Evolutionary conservation across 2,888 invertebrate species (phyloP).

Genomic region (Globia sparganii): DNA sequence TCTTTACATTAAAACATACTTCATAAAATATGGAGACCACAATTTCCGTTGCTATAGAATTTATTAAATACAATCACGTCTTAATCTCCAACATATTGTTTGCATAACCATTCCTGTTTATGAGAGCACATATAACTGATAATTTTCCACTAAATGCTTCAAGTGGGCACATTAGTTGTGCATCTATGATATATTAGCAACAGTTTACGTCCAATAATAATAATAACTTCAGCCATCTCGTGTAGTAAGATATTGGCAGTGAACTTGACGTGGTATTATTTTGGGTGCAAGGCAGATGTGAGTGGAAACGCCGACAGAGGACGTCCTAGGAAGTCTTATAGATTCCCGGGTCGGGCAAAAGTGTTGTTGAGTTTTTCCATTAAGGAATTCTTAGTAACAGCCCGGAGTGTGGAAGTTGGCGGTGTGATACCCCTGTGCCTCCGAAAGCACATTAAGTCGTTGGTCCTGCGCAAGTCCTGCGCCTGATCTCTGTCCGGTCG

Average conservation of each 20-base stretch:
- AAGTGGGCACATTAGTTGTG: slow-evolving; percentile 34
- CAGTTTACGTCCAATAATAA: slow-evolving; percentile 2
- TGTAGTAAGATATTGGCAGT: slow-evolving; percentile 15
- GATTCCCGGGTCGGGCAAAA: no score
- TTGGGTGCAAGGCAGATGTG: neutral
- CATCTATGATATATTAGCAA: slow-evolving; percentile 5
- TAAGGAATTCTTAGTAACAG: no score
- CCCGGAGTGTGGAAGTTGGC: no score
- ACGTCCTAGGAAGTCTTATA: neutral
- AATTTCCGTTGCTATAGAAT: neutral
- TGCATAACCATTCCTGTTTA: slow-evolving; percentile 4
- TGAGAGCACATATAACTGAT: slow-evolving; percentile 16
- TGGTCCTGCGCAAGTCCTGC: no score
- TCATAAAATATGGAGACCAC: neutral
- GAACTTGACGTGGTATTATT: slow-evolving; percentile 22
- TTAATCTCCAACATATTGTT: neutral
- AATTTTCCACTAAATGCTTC: slow-evolving; percentile 29
- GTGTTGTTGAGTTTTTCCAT: no score
- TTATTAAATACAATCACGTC: neutral
- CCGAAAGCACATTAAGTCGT: no score
- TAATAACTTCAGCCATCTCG: slow-evolving; percentile 19
- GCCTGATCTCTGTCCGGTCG: no score
- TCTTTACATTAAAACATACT: neutral
- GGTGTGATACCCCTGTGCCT: no score
- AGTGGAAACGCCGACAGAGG: neutral